A percentile compares a stretch with the other conserved stretches of the same genome.
Evolutionary conservation across 2,888 invertebrate genomes (phyloP).

Genomic region (Oxyteleia sp.): DNA sequence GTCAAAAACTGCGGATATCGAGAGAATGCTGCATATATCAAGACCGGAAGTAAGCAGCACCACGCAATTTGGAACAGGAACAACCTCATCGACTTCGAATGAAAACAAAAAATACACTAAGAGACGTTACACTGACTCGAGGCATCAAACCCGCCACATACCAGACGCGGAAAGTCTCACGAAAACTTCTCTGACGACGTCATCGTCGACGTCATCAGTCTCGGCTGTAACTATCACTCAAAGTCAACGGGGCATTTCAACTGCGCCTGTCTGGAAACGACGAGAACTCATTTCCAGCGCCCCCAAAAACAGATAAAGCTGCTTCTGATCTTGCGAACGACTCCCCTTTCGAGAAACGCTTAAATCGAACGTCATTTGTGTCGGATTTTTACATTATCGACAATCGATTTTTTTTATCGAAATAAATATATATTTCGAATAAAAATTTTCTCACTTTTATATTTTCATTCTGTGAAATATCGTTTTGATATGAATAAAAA

Average conservation of each 20-base stretch:
- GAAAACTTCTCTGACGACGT: slow-evolving; percentile 78
- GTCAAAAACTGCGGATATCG: slow-evolving; percentile 91
- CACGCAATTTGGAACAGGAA: slow-evolving; percentile 64
- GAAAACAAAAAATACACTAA: slow-evolving; percentile 90
- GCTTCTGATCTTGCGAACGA: slow-evolving; percentile 76
- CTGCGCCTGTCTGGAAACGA: slow-evolving; percentile 91
- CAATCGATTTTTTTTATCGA: slow-evolving; percentile 2
- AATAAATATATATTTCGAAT: neutral
- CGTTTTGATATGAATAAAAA: neutral
- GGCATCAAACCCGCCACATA: slow-evolving; percentile 89
- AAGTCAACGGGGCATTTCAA: slow-evolving; percentile 74
- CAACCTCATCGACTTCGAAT: slow-evolving; percentile 79
- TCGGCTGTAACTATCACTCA: slow-evolving; percentile 76
- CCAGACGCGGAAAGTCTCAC: slow-evolving; percentile 88
- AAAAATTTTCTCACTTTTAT: slow-evolving; percentile 5
- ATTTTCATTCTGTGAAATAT: neutral
- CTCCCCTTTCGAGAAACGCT: neutral
- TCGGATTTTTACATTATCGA: slow-evolving; percentile 2
- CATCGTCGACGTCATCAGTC: slow-evolving; percentile 78
- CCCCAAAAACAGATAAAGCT: slow-evolving; percentile 87
- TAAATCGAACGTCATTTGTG: neutral
- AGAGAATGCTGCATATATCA: slow-evolving; percentile 88
- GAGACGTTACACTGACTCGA: slow-evolving; percentile 89
- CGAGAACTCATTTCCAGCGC: slow-evolving; percentile 94
- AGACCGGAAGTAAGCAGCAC: slow-evolving; percentile 86